Percentiles rank a stretch among this genome's conserved stretches.
Evolutionary conservation across 2,797 vertebrate genomes (phyloP).

Genomic region (Parauchenoglanis ngamensis): DNA sequence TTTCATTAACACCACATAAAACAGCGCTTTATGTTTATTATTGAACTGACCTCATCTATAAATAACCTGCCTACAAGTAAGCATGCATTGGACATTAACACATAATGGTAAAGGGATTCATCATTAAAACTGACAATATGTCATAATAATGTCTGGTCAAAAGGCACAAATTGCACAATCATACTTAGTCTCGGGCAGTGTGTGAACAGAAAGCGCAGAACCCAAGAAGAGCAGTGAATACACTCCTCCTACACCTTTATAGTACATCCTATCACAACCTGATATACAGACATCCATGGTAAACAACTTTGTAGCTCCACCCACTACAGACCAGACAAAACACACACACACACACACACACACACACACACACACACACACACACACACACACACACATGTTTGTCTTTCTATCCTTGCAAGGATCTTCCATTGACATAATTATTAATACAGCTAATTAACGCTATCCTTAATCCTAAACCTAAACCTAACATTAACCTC

Average conservation of each 20-base stretch:
- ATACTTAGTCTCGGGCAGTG: slow-evolving; percentile 88
- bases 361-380: not conserved
- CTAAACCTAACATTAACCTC: not conserved
- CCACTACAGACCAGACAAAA: slow-evolving; percentile 23
- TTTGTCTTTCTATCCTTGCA: not conserved
- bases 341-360: slow-evolving; percentile 7
- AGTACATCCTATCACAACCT: slow-evolving; percentile 4
- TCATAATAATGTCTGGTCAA: slow-evolving; percentile 93
- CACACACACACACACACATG: not conserved
- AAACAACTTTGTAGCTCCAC: slow-evolving; percentile 47
- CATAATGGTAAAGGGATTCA: slow-evolving; percentile 93
- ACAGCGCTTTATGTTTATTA: slow-evolving; percentile 98
- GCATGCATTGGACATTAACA: slow-evolving; percentile 84
- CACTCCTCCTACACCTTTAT: slow-evolving; percentile 6
- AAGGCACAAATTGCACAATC: slow-evolving; percentile 91
- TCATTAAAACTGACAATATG: slow-evolving; percentile 95
- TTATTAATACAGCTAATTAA: too few species aligned
- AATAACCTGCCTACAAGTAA: slow-evolving; percentile 91
- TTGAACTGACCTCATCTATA: slow-evolving; percentile 95
- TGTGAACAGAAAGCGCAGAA: slow-evolving; percentile 14
- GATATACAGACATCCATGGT: slow-evolving; percentile 1
- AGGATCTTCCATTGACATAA: too few species aligned
- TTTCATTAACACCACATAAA: slow-evolving; percentile 99
- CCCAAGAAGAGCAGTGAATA: slow-evolving; percentile 6
- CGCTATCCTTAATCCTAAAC: too few species aligned